Conservation (phyloP, 2,888 invertebrate species). For the Ephialtes manifestator region DNA sequence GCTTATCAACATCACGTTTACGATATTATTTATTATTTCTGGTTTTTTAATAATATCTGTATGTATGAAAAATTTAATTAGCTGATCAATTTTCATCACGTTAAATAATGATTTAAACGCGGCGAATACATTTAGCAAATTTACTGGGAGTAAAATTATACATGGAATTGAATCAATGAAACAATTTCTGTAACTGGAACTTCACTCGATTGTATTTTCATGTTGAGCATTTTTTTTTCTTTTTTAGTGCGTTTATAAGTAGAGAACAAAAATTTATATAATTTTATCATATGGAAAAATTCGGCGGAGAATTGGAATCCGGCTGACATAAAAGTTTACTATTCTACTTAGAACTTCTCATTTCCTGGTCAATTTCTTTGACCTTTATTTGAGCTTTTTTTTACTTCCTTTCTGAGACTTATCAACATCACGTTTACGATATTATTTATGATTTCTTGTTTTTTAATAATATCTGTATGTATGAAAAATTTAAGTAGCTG, state of each 20-base stretch:
- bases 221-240: not conserved
- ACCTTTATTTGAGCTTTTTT: not conserved
- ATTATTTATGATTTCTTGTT: not conserved
- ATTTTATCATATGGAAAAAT: not conserved
- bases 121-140: conserved; percentile 9
- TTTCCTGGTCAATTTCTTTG: not conserved
- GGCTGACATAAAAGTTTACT: conserved; percentile 1
- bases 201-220: not conserved
- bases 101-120: conserved; percentile 2
- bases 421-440: not conserved
- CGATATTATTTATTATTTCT: too few relatives aligned
- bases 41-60: too few relatives aligned
- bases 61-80: too few relatives aligned
- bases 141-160: conserved; percentile 35
- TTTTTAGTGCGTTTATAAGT: not conserved
- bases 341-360: not conserved
- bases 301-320: not conserved
- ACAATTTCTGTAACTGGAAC: too few relatives aligned
- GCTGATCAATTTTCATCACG: too few relatives aligned
- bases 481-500: too few relatives aligned
- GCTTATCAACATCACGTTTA: too few relatives aligned
- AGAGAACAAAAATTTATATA: not conserved
- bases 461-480: too few relatives aligned
- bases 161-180: not conserved
- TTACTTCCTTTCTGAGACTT: not conserved